phyloP scores from a whole-genome alignment of 2,113 vertebrate species.

The Megaptera novaeangliae region DNA sequence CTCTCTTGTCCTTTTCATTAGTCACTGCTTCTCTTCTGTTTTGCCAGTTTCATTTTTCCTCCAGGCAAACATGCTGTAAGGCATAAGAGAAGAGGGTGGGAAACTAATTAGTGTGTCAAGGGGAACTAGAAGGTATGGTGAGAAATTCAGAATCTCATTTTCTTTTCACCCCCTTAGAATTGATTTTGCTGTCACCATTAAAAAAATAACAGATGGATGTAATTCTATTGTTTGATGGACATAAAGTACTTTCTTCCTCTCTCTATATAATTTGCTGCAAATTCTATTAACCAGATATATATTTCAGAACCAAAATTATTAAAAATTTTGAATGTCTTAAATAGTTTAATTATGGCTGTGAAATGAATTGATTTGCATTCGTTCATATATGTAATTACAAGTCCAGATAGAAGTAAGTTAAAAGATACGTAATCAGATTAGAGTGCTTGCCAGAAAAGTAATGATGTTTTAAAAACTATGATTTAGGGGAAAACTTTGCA shows the following conservation, averaged over 20 bases:
- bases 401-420: slow-evolving; percentile 48
- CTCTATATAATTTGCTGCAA: slow-evolving; percentile 60
- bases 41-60: slow-evolving; percentile 48
- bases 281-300: slow-evolving; percentile 50
- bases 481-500: slow-evolving; percentile 6
- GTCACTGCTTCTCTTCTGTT: slow-evolving; percentile 37
- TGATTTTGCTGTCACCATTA: slow-evolving; percentile 60
- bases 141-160: slow-evolving; percentile 73
- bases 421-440: slow-evolving; percentile 70
- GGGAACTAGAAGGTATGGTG: slow-evolving; percentile 40
- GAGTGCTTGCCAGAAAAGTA: slow-evolving; percentile 56
- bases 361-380: slow-evolving; percentile 54
- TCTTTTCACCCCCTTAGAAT: slow-evolving; percentile 52
- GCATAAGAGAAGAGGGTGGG: slow-evolving; percentile 29
- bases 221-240: slow-evolving; percentile 53
- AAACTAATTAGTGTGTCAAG: slow-evolving; percentile 76
- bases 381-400: slow-evolving; percentile 67
- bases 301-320: slow-evolving; percentile 58
- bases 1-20: slow-evolving; percentile 60
- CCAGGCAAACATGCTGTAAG: slow-evolving; percentile 28
- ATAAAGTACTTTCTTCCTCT: slow-evolving; percentile 49
- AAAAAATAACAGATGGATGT: slow-evolving; percentile 71
- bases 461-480: slow-evolving; percentile 49
- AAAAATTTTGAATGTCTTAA: slow-evolving; percentile 54
- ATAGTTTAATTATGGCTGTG: slow-evolving; percentile 41